phyloP scores from a whole-genome alignment of 2,797 vertebrate species.

The Onychomys torridus region DNA sequence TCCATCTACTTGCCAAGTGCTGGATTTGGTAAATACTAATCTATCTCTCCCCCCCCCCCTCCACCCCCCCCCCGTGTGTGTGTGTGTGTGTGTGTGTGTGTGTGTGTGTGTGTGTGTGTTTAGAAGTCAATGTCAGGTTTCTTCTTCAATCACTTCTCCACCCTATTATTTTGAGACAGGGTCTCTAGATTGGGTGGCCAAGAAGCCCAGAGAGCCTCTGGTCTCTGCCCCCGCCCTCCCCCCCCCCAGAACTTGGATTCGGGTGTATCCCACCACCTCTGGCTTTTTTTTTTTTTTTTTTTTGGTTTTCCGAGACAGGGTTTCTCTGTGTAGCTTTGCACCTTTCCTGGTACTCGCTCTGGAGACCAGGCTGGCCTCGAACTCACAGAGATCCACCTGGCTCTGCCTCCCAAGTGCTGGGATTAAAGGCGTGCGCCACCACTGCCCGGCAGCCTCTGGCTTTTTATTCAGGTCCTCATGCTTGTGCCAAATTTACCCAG shows the following conservation, averaged over 20 bases:
- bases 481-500: background rate
- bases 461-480: background rate
- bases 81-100: background rate
- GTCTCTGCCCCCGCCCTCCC: too few species aligned
- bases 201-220: background rate
- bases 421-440: too few species aligned
- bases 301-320: too few species aligned
- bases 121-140: background rate
- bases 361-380: too few species aligned
- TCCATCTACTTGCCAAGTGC: background rate
- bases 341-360: too few species aligned
- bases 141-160: background rate
- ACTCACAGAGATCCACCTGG: too few species aligned
- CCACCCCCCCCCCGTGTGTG: background rate
- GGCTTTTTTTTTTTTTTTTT: too few species aligned
- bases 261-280: too few species aligned
- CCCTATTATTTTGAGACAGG: background rate
- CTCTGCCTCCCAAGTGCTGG: too few species aligned
- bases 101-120: background rate
- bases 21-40: background rate
- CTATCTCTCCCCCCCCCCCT: background rate
- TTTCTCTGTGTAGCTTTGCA: too few species aligned
- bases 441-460: too few species aligned
- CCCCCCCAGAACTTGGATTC: too few species aligned
- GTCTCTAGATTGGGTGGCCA: background rate